phyloP scores from a whole-genome alignment of 2,888 invertebrate genomes.

The Chrysodeixis includens region DNA sequence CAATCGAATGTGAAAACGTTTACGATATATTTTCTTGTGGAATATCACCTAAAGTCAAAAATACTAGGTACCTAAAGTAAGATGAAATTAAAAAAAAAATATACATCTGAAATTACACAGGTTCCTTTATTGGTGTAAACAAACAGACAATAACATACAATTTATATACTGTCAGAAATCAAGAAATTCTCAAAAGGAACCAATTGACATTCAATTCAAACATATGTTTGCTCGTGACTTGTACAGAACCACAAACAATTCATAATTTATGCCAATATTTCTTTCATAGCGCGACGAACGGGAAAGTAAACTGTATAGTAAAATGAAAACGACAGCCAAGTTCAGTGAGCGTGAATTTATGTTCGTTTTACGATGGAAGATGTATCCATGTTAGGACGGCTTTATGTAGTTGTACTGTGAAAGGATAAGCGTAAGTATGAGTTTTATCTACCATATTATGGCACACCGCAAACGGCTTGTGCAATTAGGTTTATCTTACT shows the following conservation, averaged over 20 bases:
- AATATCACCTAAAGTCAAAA: no score
- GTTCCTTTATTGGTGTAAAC: background rate
- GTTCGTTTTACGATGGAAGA: conserved; percentile 8
- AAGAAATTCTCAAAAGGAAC: background rate
- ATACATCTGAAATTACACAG: no score
- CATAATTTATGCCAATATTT: conserved; percentile 6
- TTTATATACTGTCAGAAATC: background rate
- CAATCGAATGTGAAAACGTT: no score
- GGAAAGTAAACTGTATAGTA: conserved; percentile 9
- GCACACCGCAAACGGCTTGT: background rate
- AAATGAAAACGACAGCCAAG: conserved; percentile 20
- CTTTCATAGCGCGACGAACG: conserved; percentile 5
- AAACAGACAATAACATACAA: background rate
- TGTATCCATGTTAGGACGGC: background rate
- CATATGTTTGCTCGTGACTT: background rate
- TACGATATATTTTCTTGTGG: no score
- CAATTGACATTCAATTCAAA: background rate
- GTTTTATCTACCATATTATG: background rate
- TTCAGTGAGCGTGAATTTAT: conserved; percentile 26
- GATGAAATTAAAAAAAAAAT: no score
- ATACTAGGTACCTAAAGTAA: no score
- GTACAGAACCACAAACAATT: conserved; percentile 12
- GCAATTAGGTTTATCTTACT: no score
- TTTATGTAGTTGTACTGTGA: background rate
- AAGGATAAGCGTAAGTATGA: no score